Conservation (phyloP, 2,888 invertebrate genomes). For the Eutolmus rufibarbis region DNA sequence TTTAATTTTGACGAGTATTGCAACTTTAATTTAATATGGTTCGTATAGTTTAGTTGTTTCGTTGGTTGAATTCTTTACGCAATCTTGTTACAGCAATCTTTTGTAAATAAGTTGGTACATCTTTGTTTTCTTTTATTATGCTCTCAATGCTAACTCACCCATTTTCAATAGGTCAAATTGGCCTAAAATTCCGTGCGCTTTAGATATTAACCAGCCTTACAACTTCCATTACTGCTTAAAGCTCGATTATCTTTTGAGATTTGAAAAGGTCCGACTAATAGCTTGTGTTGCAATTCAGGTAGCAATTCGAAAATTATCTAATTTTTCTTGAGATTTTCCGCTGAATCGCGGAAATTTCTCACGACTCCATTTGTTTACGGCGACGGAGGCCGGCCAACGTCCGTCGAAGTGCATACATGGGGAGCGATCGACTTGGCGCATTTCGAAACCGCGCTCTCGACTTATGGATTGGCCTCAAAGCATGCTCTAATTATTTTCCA, state of each 20-base stretch:
- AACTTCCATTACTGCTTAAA: background rate
- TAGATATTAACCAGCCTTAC: background rate
- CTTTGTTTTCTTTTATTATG: background rate
- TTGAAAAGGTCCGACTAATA: background rate
- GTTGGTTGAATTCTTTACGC: background rate
- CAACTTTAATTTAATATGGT: no score
- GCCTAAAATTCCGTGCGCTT: background rate
- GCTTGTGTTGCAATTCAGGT: background rate
- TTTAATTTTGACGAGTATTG: no score
- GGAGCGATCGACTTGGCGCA: background rate
- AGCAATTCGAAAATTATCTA: background rate
- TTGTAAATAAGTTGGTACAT: background rate
- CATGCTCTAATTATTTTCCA: conserved; percentile 30
- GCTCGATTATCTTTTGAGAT: background rate
- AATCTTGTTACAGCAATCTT: background rate
- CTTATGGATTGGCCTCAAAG: conserved; percentile 3
- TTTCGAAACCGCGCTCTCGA: background rate
- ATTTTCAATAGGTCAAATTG: background rate
- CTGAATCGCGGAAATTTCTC: background rate
- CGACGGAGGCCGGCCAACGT: background rate
- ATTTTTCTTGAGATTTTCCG: background rate
- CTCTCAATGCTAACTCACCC: background rate
- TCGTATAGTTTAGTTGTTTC: background rate
- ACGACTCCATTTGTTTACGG: background rate
- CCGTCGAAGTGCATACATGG: background rate